Evolutionary conservation across 2,888 invertebrate species (phyloP).

Genomic region (Teleiodes luculella): DNA sequence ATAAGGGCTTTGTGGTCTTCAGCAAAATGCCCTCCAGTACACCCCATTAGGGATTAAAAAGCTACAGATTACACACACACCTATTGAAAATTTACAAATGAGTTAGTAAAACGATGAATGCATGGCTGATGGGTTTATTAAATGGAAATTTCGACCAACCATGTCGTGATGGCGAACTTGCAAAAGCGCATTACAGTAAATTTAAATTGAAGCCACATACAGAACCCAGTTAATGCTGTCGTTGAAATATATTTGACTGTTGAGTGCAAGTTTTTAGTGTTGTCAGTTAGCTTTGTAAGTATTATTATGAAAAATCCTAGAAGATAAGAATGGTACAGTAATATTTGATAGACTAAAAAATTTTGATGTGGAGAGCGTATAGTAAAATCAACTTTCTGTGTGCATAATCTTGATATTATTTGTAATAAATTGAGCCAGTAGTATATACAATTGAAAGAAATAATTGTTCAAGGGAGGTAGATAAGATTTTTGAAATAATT

Average conservation of each 20-base stretch:
- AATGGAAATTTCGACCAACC: background rate
- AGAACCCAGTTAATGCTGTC: background rate
- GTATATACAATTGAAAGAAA: background rate
- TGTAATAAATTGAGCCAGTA: background rate
- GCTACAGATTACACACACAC: background rate
- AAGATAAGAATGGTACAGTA: conserved; percentile 32
- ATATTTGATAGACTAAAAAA: conserved; percentile 17
- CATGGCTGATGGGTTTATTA: background rate
- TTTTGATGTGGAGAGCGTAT: background rate
- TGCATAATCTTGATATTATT: background rate
- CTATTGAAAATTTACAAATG: background rate
- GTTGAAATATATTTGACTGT: background rate
- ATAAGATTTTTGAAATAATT: conserved; percentile 28
- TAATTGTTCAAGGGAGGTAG: conserved; percentile 13
- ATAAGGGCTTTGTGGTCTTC: conserved; percentile 54
- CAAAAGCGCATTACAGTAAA: background rate
- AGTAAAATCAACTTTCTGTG: background rate
- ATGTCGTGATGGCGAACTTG: background rate
- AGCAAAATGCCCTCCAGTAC: conserved; percentile 33
- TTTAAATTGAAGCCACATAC: conserved; percentile 4
- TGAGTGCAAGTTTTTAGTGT: conserved; percentile 6
- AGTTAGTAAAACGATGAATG: background rate
- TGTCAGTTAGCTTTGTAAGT: too few relatives aligned
- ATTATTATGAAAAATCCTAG: too few relatives aligned
- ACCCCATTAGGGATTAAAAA: conserved; percentile 1